Base-by-base conservation (phyloP, 2,797 vertebrate genomes). In the Oophaga sylvatica region DNA sequence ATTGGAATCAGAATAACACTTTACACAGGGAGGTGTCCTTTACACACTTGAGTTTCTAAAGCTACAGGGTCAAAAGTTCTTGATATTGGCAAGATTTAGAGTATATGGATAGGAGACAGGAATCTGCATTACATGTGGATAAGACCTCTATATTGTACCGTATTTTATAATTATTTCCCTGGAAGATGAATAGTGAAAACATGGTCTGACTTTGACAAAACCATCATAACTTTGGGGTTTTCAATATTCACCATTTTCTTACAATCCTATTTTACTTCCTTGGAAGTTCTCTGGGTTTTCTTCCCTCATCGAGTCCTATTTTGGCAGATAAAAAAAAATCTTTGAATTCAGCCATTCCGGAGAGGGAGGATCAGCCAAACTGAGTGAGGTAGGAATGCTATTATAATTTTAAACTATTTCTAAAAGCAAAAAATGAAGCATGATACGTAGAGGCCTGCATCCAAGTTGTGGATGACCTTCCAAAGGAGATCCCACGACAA, bases 241-340 rank as follows among this genome's bases (percentile, higher is more conserved):
- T 26, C 63, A 57, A 35, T 67, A 67, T 53, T 48, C 56, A 65
- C 63, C 31, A 2, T 41, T 56, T 63, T 62, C 8, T n/a, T 53
- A 48, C 45, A 12, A 65, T 29, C 3, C 19, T 31, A 5, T 35
- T 59, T 73, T 71, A 56, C 45, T 71, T 80, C 11, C n/a, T 80
- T 80, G 56, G 75, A 57, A 29, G 9, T 62, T 87, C 20, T 71
- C 12, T 68, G 73, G 53, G 20, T 20, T 75, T 71, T 73, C 57
- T 71, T 67, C 75, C 56, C 56, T 31, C 56, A 17, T 11, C 35
- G 81, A 84, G 87, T n/a, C 65, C 17, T 73, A 80, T 73, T 88
- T 84, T 88, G 76, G 76, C 76, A 84, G 48, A 84, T 59, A 53
- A 53, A 53, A 53, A 62, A 65, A 15, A 78, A 76, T 20, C 63